A percentile compares a stretch with the other conserved stretches of the same genome.
Conservation (phyloP, 2,888 invertebrate genomes). For the Notodonta dromedarius region DNA sequence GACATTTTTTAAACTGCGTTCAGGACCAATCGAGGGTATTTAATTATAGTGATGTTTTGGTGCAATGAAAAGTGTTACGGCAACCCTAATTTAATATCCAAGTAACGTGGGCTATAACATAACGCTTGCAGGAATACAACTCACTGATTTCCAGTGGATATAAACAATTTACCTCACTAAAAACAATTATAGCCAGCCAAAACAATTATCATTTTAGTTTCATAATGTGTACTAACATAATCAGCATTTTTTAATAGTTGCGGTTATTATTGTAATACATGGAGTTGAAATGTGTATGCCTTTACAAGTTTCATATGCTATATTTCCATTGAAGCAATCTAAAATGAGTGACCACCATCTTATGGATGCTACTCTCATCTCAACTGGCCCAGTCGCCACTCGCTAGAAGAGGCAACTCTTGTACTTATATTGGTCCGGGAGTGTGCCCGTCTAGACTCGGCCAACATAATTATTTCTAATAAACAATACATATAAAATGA, state of each 20-base stretch:
- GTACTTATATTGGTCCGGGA: too few species aligned
- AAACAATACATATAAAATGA: background rate
- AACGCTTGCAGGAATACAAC: background rate
- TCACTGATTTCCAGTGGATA: background rate
- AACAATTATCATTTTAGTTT: background rate
- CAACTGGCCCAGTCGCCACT: too few species aligned
- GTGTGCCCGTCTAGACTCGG: background rate
- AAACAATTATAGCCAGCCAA: constrained; percentile 1
- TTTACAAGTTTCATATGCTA: too few species aligned
- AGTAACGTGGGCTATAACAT: background rate
- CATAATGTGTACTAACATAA: background rate
- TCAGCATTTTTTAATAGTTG: background rate
- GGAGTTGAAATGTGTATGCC: too few species aligned
- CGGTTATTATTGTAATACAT: too few species aligned
- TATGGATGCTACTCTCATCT: too few species aligned
- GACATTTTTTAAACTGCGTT: background rate
- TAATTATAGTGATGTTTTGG: background rate
- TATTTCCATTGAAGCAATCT: too few species aligned
- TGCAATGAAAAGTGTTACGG: background rate
- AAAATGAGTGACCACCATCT: too few species aligned
- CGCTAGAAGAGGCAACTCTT: too few species aligned
- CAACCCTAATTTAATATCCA: background rate
- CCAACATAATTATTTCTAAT: background rate
- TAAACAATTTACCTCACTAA: background rate
- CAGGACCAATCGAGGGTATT: background rate